phyloP scores from a whole-genome alignment of 2,113 vertebrate species.

The Misgurnus anguillicaudatus region DNA sequence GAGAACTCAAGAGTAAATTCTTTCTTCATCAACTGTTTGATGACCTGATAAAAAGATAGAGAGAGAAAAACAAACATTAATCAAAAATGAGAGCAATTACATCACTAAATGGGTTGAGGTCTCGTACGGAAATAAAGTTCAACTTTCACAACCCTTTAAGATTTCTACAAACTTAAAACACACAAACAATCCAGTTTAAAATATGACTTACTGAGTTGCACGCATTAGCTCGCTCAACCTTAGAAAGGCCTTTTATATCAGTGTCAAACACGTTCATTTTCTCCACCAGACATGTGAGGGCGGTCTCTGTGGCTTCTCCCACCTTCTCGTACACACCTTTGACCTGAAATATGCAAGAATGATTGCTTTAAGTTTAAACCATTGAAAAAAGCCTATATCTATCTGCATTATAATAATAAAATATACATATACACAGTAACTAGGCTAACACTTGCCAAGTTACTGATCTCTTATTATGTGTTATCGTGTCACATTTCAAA shows the following conservation, averaged over 20 bases:
- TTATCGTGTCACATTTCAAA: neutral
- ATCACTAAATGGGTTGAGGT: neutral
- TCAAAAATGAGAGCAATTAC: neutral
- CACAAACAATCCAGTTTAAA: neutral
- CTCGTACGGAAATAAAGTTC: neutral
- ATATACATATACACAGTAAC: too few relatives aligned
- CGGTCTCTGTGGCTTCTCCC: conserved; percentile 90
- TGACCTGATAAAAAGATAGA: conserved; percentile 72
- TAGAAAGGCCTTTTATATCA: conserved; percentile 79
- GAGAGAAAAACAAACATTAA: neutral
- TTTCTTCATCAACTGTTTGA: conserved; percentile 93
- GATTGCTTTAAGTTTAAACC: neutral
- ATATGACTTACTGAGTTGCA: conserved; percentile 82
- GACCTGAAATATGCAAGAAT: conserved; percentile 63
- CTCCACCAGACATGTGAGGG: conserved; percentile 88
- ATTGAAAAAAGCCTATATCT: neutral
- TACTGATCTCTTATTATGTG: too few relatives aligned
- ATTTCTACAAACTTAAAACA: neutral
- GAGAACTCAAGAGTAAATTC: conserved; percentile 93
- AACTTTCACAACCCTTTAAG: conserved; percentile 1
- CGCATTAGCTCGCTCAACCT: conserved; percentile 86
- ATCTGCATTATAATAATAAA: too few relatives aligned
- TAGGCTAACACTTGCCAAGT: too few relatives aligned
- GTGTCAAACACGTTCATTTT: conserved; percentile 96
- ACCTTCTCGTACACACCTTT: conserved; percentile 93